phyloP scores from a whole-genome alignment of 2,113 vertebrate species.

The Datnioides undecimradiatus region DNA sequence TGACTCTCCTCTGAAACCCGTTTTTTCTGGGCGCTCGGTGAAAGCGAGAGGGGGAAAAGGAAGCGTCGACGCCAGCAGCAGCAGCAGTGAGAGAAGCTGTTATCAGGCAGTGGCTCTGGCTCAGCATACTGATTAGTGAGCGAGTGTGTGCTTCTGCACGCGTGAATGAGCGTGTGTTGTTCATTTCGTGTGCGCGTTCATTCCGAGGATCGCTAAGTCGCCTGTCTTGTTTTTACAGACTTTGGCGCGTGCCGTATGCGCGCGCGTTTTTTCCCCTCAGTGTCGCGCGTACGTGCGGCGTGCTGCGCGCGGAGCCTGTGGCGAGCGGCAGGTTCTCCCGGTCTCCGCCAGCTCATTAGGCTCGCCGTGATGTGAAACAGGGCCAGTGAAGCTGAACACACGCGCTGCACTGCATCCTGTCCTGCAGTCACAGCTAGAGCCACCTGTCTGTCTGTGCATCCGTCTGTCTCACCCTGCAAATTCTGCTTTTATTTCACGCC shows the following conservation, averaged over 20 bases:
- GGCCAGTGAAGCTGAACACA: conserved; percentile 59
- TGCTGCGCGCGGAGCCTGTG: conserved; percentile 1
- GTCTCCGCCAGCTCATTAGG: conserved; percentile 49
- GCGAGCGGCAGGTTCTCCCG: conserved; percentile 41
- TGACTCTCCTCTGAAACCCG: conserved; percentile 38
- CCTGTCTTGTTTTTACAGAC: not conserved
- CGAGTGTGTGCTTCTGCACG: conserved; percentile 22
- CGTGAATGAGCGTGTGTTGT: conserved; percentile 20
- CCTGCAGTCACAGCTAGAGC: conserved; percentile 33
- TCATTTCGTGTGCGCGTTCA: conserved; percentile 11
- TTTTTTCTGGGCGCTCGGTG: conserved; percentile 45
- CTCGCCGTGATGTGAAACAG: conserved; percentile 51
- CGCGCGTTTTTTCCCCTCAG: not conserved
- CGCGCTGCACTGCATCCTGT: conserved; percentile 50
- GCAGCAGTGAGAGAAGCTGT: conserved; percentile 66
- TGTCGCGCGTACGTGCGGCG: not conserved
- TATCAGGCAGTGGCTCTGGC: conserved; percentile 67
- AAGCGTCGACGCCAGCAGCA: conserved; percentile 54
- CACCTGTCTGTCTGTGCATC: conserved; percentile 13
- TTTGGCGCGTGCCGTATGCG: not conserved
- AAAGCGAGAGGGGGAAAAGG: not conserved
- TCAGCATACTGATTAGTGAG: conserved; percentile 70
- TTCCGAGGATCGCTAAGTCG: not conserved
- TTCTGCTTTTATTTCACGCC: conserved; percentile 4
- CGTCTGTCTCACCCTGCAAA: conserved; percentile 13